phyloP scores from a whole-genome alignment of 2,797 vertebrate species.

The Lepidocolaptes lacrymiger region DNA sequence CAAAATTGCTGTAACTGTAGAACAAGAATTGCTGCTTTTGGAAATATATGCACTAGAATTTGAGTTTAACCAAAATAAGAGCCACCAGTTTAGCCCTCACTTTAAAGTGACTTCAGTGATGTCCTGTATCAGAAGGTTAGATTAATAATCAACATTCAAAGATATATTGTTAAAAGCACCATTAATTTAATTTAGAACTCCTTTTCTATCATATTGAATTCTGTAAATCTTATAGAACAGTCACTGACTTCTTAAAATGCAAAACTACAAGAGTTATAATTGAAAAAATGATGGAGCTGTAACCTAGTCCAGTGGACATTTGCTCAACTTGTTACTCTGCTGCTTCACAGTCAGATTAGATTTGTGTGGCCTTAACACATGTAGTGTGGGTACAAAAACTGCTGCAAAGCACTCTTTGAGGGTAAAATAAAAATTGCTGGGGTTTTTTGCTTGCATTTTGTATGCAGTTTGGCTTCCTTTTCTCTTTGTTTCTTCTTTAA shows the following conservation, averaged over 20 bases:
- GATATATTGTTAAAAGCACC: not conserved
- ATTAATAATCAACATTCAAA: not conserved
- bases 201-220: not conserved
- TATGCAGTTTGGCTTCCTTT: not conserved
- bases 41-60: not conserved
- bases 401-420: not conserved
- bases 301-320: not conserved
- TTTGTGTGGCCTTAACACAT: not conserved
- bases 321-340: not conserved
- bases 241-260: not conserved
- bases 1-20: not conserved
- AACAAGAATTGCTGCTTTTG: not conserved
- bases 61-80: not conserved
- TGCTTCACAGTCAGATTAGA: not conserved
- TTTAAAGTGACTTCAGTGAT: not conserved
- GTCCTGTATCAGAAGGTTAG: not conserved
- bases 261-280: not conserved
- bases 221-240: not conserved
- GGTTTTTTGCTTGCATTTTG: not conserved
- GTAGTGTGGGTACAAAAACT: not conserved
- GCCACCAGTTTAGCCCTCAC: not conserved
- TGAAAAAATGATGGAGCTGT: not conserved
- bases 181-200: not conserved
- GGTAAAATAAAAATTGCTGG: not conserved
- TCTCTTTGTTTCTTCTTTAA: not conserved